Percentiles rank a stretch among this genome's conserved stretches.
Evolutionary conservation across 2,888 invertebrate genomes (phyloP).

Genomic region (Gymnosoma rotundatum): DNA sequence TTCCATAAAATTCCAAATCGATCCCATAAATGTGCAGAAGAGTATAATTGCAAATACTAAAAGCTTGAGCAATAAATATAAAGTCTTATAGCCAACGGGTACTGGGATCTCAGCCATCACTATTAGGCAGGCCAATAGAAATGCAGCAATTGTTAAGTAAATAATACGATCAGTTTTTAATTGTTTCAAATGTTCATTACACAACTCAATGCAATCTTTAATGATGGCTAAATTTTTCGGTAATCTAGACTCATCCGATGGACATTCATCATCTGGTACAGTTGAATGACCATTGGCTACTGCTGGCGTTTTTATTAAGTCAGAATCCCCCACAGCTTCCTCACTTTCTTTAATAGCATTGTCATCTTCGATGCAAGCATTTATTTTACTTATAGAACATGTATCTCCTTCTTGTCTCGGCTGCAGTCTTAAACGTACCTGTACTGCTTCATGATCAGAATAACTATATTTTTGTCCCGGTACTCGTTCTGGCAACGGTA

Average conservation of each 20-base stretch:
- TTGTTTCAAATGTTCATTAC: conserved; percentile 78
- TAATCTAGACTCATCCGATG: conserved; percentile 56
- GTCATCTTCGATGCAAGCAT: conserved; percentile 37
- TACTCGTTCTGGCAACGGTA: conserved; percentile 89
- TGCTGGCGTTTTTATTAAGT: conserved; percentile 38
- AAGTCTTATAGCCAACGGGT: conserved; percentile 80
- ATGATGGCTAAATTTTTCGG: conserved; percentile 76
- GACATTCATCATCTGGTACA: conserved; percentile 25
- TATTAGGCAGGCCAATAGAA: conserved; percentile 76
- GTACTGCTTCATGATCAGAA: conserved; percentile 95
- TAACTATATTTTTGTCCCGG: conserved; percentile 89
- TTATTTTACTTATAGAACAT: conserved; percentile 55
- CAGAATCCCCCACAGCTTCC: conserved; percentile 23
- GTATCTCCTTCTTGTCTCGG: conserved; percentile 44
- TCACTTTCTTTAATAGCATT: conserved; percentile 4
- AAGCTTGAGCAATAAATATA: conserved; percentile 84
- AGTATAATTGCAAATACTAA: conserved; percentile 86
- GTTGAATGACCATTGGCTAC: conserved; percentile 37
- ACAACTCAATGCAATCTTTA: conserved; percentile 79
- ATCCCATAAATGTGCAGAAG: conserved; percentile 89
- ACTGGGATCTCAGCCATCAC: conserved; percentile 78
- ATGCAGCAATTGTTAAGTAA: conserved; percentile 76
- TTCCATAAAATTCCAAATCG: conserved; percentile 92
- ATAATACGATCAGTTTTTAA: conserved; percentile 79
- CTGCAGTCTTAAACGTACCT: conserved; percentile 83